phyloP scores from a whole-genome alignment of 2,113 vertebrate species.

The Lophura nycthemera region DNA sequence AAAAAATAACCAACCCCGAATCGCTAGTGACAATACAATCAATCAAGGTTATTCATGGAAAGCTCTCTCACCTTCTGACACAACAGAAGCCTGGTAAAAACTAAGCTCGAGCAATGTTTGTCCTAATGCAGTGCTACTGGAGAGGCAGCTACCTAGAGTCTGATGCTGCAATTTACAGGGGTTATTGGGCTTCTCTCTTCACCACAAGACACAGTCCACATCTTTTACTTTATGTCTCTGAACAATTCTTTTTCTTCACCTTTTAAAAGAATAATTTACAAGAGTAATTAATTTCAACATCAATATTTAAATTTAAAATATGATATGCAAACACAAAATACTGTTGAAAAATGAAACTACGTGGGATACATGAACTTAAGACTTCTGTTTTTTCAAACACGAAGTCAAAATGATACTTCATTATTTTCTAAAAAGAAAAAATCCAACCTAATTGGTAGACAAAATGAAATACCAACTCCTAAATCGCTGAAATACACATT shows the following conservation, averaged over 20 bases:
- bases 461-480: conserved; percentile 29
- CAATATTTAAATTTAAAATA: not conserved
- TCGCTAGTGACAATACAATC: not conserved
- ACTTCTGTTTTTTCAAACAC: not conserved
- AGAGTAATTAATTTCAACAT: not conserved
- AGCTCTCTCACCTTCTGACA: conserved; percentile 1
- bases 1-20: not conserved
- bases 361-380: not conserved
- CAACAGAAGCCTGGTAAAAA: conserved; percentile 22
- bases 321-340: fast-evolving
- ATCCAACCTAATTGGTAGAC: not conserved
- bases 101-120: not conserved
- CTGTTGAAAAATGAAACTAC: not conserved
- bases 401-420: not conserved
- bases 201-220: fast-evolving
- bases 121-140: not conserved
- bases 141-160: not conserved
- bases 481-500: conserved; percentile 6
- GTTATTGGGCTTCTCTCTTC: not conserved
- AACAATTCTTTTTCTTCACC: not conserved
- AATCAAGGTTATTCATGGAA: not conserved
- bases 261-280: not conserved
- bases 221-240: not conserved
- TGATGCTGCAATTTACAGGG: not conserved
- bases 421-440: conserved; percentile 10